Evolutionary conservation across 2,113 vertebrate genomes (phyloP).

Genomic region (Pollimyrus isidori): DNA sequence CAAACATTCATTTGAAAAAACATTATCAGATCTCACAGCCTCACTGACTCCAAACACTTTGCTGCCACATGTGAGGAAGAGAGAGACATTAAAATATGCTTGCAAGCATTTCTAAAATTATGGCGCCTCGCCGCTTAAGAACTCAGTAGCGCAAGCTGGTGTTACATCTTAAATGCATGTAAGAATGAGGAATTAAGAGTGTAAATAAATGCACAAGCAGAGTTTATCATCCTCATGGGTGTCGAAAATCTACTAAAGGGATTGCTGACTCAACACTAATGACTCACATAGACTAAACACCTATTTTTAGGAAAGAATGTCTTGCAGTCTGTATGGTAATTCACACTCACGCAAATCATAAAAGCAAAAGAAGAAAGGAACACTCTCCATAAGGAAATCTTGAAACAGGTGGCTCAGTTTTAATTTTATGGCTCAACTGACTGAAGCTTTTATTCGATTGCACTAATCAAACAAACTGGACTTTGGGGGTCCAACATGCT

Average conservation of each 20-base stretch:
- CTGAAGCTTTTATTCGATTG: neutral
- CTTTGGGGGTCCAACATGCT: neutral
- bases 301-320: conserved; percentile 21
- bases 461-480: neutral
- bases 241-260: conserved; percentile 31
- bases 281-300: conserved; percentile 22
- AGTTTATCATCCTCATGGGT: conserved; percentile 29
- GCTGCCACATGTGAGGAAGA: neutral
- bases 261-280: conserved; percentile 21
- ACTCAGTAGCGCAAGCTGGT: neutral
- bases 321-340: neutral
- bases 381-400: neutral
- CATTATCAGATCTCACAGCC: neutral
- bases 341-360: neutral
- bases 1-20: neutral
- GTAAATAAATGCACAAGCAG: conserved; percentile 2
- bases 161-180: neutral
- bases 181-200: neutral
- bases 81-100: neutral
- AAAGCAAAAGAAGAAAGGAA: neutral
- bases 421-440: neutral
- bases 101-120: neutral
- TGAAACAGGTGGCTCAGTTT: neutral
- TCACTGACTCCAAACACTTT: neutral
- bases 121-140: neutral